Evolutionary conservation across 2,888 invertebrate species (phyloP).

Genomic region (Molanna angustata): DNA sequence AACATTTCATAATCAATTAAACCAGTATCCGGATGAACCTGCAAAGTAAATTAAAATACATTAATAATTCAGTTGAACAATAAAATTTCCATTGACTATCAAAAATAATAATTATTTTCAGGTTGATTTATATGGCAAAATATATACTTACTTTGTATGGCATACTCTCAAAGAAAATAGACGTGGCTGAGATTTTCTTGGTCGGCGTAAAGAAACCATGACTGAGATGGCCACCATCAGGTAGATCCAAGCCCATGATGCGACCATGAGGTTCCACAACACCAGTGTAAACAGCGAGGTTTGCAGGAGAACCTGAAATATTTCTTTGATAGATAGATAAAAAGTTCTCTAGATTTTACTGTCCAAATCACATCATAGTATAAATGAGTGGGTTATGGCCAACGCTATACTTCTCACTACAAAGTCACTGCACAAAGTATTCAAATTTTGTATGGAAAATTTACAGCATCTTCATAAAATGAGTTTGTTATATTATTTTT

Average conservation of each 20-base stretch:
- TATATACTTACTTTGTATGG: conserved; percentile 79
- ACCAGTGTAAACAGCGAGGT: conserved; percentile 94
- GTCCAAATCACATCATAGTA: too few species aligned
- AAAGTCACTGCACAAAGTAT: too few species aligned
- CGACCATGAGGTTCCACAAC: conserved; percentile 88
- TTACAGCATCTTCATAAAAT: too few species aligned
- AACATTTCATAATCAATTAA: conserved; percentile 91
- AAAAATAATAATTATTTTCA: too few species aligned
- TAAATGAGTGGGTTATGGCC: too few species aligned
- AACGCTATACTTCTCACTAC: too few species aligned
- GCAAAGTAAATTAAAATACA: conserved; percentile 6
- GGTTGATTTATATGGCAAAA: too few species aligned
- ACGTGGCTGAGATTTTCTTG: conserved; percentile 94
- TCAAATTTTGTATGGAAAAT: too few species aligned
- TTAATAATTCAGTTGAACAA: too few species aligned
- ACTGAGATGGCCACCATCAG: conserved; percentile 95
- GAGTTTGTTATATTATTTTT: too few species aligned
- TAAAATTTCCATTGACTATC: too few species aligned
- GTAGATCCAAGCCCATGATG: conserved; percentile 95
- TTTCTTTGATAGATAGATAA: background rate
- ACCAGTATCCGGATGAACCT: conserved; percentile 74
- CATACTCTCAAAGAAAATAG: conserved; percentile 97
- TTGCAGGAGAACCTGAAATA: conserved; percentile 78
- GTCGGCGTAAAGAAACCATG: conserved; percentile 88
- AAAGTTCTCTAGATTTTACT: too few species aligned